Conservation (phyloP, 2,888 invertebrate species). For the Drosophila falleni region DNA sequence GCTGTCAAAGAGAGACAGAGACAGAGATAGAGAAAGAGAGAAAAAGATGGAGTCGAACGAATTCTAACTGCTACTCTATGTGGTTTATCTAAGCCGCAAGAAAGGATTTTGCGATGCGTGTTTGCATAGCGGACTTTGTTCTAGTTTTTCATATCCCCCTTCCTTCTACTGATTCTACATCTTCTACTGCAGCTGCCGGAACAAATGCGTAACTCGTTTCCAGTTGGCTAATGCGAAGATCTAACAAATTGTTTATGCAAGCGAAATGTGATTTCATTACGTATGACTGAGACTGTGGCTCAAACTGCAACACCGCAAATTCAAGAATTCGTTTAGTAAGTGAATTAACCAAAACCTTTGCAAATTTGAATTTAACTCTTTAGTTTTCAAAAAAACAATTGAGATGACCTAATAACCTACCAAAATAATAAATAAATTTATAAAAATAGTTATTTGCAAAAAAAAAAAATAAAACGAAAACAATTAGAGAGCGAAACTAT, state of each 20-base stretch:
- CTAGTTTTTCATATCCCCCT: slow-evolving; percentile 24
- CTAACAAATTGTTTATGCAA: slow-evolving; percentile 62
- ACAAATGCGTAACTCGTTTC: slow-evolving; percentile 58
- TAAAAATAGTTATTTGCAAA: too few species aligned
- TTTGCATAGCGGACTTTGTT: slow-evolving; percentile 52
- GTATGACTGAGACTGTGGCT: slow-evolving; percentile 43
- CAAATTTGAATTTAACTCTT: neutral
- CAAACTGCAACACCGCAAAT: slow-evolving; percentile 14
- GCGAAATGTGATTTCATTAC: slow-evolving; percentile 61
- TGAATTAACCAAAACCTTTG: slow-evolving; percentile 6
- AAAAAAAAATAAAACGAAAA: too few species aligned
- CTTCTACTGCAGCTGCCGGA: slow-evolving; percentile 43
- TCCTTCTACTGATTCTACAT: neutral
- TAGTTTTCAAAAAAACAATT: neutral
- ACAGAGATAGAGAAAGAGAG: too few species aligned
- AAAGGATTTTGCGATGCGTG: slow-evolving; percentile 52
- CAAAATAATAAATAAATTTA: too few species aligned
- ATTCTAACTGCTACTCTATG: slow-evolving; percentile 8
- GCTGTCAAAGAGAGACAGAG: slow-evolving; percentile 9
- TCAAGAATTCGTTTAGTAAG: slow-evolving; percentile 20
- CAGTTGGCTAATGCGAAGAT: slow-evolving; percentile 57
- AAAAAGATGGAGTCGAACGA: neutral
- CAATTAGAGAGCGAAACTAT: too few species aligned
- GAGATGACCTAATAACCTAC: neutral
- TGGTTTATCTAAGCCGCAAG: slow-evolving; percentile 48